A percentile compares a stretch with the other conserved stretches of the same genome.
Conservation (phyloP, 2,113 vertebrate species). For the Hippoglossus stenolepis region DNA sequence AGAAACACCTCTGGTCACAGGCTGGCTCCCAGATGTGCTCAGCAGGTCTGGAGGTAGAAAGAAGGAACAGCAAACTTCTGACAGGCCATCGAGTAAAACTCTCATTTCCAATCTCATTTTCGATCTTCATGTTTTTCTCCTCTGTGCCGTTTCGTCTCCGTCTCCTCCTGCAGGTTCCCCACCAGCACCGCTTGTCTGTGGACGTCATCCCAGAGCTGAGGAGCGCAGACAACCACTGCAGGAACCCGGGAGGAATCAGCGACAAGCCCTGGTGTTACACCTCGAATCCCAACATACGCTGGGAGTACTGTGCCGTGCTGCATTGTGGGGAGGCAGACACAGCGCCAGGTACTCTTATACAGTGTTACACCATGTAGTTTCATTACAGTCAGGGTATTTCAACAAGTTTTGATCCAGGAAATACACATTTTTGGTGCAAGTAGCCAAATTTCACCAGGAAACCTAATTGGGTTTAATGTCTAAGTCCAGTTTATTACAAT, state of each 20-base stretch:
- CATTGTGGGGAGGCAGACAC: slow-evolving; percentile 80
- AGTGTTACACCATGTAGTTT: neutral
- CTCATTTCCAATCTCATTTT: neutral
- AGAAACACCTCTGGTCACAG: neutral
- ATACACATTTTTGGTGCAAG: neutral
- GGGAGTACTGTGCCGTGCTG: slow-evolving; percentile 89
- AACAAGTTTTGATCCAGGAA: neutral
- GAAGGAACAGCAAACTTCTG: neutral
- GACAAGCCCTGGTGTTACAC: slow-evolving; percentile 92
- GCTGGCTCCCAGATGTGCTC: neutral
- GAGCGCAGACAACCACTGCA: slow-evolving; percentile 87
- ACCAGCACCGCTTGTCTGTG: slow-evolving; percentile 86
- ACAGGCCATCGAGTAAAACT: no score
- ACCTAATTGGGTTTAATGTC: neutral
- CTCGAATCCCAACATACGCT: slow-evolving; percentile 83
- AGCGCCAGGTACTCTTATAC: slow-evolving; percentile 39
- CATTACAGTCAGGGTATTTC: neutral
- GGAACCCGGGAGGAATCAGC: slow-evolving; percentile 90
- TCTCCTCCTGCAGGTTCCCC: slow-evolving; percentile 78
- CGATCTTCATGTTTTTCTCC: no score
- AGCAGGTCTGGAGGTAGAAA: neutral
- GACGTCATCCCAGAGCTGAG: slow-evolving; percentile 88
- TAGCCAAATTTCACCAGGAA: no score
- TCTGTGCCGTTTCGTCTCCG: no score
- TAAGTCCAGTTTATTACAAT: neutral